These are phyloP conservation scores for Puma concolor DNA, from an alignment of 2,113 vertebrate genomes.

Conservation along the genomic window DNA sequence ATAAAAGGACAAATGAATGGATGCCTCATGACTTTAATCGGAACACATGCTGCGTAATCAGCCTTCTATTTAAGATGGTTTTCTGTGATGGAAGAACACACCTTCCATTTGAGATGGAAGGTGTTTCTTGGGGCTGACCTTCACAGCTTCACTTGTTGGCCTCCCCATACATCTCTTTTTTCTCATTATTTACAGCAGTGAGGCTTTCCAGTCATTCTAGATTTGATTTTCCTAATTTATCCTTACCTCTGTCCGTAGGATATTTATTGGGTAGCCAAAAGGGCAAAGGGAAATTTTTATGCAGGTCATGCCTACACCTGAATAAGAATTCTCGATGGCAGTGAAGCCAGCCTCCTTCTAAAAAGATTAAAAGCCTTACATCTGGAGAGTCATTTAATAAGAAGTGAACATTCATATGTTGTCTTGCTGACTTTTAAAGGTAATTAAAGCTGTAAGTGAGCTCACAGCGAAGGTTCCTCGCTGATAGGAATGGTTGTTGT, in stretches of 20 bases:
- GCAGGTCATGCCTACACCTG: not conserved
- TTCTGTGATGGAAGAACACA: not conserved
- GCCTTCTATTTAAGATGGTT: not conserved
- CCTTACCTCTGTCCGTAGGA: not conserved
- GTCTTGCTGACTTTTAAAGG: conserved; percentile 69
- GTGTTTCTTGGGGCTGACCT: not conserved
- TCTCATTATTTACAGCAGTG: conserved; percentile 62
- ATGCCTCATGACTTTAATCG: not conserved
- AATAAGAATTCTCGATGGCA: conserved; percentile 44
- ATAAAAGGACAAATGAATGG: not conserved
- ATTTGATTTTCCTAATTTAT: conserved; percentile 65
- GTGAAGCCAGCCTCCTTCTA: conserved; percentile 13
- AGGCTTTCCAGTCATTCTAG: conserved; percentile 49
- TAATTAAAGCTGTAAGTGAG: conserved; percentile 33
- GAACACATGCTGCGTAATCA: not conserved
- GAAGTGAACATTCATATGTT: conserved; percentile 16
- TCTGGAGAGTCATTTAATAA: not conserved
- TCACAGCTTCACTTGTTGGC: not conserved
- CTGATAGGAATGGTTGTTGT: conserved; percentile 26
- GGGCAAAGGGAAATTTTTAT: conserved; percentile 57
- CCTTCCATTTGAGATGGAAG: not conserved
- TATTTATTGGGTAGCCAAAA: conserved; percentile 62
- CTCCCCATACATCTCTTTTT: not conserved
- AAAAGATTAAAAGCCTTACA: conserved; percentile 62
- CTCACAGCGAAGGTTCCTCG: not conserved